Percentiles rank a stretch among this genome's conserved stretches.
phyloP scores from a whole-genome alignment of 2,797 vertebrate species.

The Phalanger gymnotis region DNA sequence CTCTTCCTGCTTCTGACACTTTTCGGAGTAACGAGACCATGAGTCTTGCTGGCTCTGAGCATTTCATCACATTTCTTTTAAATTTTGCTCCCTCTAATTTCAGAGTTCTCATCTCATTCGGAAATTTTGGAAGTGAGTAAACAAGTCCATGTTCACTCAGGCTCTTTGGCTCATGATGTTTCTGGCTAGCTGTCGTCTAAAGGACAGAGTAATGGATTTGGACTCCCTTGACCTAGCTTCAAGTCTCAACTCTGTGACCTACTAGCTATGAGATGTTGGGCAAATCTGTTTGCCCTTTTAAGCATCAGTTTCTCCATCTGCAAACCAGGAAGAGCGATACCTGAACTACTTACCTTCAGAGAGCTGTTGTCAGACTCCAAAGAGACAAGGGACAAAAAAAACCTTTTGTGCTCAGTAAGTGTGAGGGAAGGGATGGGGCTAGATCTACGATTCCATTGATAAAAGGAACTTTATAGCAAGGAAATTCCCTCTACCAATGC shows the following conservation, averaged over 20 bases:
- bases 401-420: not conserved
- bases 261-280: not conserved
- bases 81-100: not conserved
- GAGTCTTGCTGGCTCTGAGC: not conserved
- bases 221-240: not conserved
- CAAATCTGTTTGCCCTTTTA: not conserved
- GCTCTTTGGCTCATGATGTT: not conserved
- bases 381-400: not conserved
- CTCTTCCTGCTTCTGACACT: not conserved
- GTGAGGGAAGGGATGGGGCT: not conserved
- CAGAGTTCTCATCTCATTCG: not conserved
- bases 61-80: no score
- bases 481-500: not conserved
- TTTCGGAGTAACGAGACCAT: not conserved
- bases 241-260: not conserved
- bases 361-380: not conserved
- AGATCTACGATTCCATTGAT: not conserved
- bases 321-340: not conserved
- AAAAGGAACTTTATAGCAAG: not conserved
- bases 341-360: not conserved
- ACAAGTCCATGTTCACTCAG: not conserved
- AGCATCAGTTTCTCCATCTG: not conserved
- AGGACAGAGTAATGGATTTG: not conserved
- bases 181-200: not conserved
- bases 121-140: not conserved